phyloP scores from a whole-genome alignment of 1,140 invertebrate genomes.

The Ectropis grisescens region DNA sequence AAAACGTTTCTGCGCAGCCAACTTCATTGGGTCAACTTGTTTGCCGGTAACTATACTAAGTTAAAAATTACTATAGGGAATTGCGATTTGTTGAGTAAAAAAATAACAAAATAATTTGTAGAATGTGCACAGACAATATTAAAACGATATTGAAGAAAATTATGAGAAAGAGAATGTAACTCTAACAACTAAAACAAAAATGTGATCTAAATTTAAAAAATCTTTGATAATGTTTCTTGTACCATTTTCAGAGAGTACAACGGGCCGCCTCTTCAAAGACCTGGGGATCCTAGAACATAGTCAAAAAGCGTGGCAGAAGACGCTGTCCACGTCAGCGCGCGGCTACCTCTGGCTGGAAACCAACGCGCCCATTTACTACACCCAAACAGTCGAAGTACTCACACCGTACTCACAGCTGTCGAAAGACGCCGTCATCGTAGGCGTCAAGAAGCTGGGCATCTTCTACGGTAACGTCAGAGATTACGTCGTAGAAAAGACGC shows the following conservation, averaged over 20 bases:
- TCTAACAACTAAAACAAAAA: too few species aligned
- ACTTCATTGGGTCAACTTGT: too few species aligned
- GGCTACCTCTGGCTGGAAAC: conserved; percentile 75
- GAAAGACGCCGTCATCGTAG: conserved; percentile 69
- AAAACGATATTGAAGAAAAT: too few species aligned
- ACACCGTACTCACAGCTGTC: conserved; percentile 74
- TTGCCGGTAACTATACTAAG: too few species aligned
- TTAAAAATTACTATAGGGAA: too few species aligned
- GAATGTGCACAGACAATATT: too few species aligned
- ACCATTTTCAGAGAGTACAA: conserved; percentile 69
- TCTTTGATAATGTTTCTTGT: too few species aligned
- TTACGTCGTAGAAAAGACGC: conserved; percentile 73
- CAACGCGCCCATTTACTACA: conserved; percentile 76
- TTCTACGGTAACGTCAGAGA: conserved; percentile 68
- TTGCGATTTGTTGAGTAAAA: too few species aligned
- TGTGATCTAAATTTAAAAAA: too few species aligned
- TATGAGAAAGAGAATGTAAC: too few species aligned
- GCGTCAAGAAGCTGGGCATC: conserved; percentile 65
- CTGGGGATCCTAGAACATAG: conserved; percentile 73
- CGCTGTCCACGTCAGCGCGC: conserved; percentile 69
- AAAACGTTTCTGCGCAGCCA: too few species aligned
- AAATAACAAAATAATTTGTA: too few species aligned
- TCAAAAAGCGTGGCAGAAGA: conserved; percentile 71
- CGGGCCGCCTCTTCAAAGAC: conserved; percentile 73
- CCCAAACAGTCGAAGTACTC: conserved; percentile 64